Evolutionary conservation across 2,888 invertebrate species (phyloP), one percentile per base, ranked within the genome.

Genomic region (Leptinotarsa juncta): DNA sequence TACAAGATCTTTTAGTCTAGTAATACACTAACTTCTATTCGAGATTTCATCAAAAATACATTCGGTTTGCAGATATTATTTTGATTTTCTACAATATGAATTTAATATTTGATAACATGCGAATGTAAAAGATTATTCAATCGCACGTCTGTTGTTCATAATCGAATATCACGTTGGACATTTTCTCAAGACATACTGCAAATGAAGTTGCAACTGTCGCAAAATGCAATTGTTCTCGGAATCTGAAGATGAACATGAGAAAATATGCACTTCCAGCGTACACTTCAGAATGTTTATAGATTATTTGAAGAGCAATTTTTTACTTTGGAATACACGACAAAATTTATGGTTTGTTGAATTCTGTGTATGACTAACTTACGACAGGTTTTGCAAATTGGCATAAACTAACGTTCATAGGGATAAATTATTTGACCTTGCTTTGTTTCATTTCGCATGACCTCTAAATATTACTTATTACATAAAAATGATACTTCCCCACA

Each of bases 361-460:
- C 32, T 2, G 26, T 60, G 60, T 3, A 60, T 60, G 23, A 60
- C 23, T 60, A 16, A 32, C 15, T 15, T 10, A 57, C 26, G 62
- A 18, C n/a, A 62, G 62, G 62, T 62, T 62, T 62, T 32, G 7
- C 32, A n/a, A 26, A 62, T 62, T 62, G 42, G 16, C 32, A 62
- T 62, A 16, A 62, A 62, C 32, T 62, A 32, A 16, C 32, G 26
- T 62, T 62, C 62, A 67, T 51, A 26, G 16, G 51, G 53, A 50
- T 67, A n/a, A 68, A 5, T 53, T 50, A 14, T 42, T 42, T 68
- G 55, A 68, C 68, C 68, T 68, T 68, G 67, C 49, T 3, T 67
- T 53, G 51, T 67, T 67, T 23, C 51, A 7, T 49, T 67, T 53
- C 67, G 10, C 67, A 67, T 32, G 67, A 67, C 67, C 67, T 67